Conservation (phyloP, 2,888 invertebrate species). For the Athripsodes cinereus region DNA sequence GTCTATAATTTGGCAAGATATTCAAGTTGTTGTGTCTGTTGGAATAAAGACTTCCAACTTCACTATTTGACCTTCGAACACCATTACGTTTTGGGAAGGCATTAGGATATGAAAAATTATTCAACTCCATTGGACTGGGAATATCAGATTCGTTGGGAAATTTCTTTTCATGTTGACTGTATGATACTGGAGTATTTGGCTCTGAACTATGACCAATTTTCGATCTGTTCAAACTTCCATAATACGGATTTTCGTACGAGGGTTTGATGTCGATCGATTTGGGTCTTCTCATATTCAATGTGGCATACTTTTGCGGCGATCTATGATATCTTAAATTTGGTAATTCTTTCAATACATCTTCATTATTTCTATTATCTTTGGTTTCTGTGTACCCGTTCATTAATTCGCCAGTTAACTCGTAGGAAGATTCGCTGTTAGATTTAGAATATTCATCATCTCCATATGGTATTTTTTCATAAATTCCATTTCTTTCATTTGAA, state of each 20-base stretch:
- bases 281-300: slow-evolving; percentile 44
- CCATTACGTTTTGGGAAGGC: slow-evolving; percentile 47
- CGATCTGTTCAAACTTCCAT: slow-evolving; percentile 43
- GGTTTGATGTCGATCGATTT: slow-evolving; percentile 46
- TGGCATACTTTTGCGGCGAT: slow-evolving; percentile 49
- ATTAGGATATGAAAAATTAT: slow-evolving; percentile 44
- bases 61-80: slow-evolving; percentile 46
- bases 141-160: slow-evolving; percentile 27
- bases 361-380: slow-evolving; percentile 44
- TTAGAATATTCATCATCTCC: slow-evolving; percentile 5
- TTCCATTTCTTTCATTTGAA: neutral
- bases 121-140: slow-evolving; percentile 38
- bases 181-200: slow-evolving; percentile 44
- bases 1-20: slow-evolving; percentile 42
- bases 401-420: slow-evolving; percentile 43
- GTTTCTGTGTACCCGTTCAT: slow-evolving; percentile 36
- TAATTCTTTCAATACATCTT: slow-evolving; percentile 46
- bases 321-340: slow-evolving; percentile 47
- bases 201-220: slow-evolving; percentile 48
- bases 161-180: neutral
- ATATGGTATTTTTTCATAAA: slow-evolving; percentile 13
- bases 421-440: slow-evolving; percentile 32
- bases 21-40: slow-evolving; percentile 8
- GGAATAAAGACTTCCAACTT: slow-evolving; percentile 44
- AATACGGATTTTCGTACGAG: slow-evolving; percentile 38